Percentiles rank a stretch among this genome's conserved stretches.
Evolutionary conservation across 2,797 vertebrate genomes (phyloP).

Genomic region (Chloroceryle amazona): DNA sequence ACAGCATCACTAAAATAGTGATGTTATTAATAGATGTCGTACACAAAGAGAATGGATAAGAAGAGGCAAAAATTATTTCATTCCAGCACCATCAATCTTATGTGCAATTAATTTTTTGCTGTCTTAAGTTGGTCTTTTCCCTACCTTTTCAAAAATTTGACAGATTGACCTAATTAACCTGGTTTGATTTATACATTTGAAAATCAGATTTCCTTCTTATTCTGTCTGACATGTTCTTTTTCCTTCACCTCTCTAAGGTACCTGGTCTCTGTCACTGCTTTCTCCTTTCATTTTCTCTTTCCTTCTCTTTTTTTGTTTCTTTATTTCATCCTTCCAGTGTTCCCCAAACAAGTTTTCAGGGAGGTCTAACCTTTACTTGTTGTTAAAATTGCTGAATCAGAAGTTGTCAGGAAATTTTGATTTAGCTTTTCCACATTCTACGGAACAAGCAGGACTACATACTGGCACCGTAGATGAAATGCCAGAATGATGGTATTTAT

Average conservation of each 20-base stretch:
- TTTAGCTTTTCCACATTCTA: conserved; percentile 21
- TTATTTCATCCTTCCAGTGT: background rate
- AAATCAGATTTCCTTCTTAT: background rate
- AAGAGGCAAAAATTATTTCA: background rate
- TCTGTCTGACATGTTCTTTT: background rate
- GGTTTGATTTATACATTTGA: background rate
- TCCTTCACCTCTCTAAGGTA: background rate
- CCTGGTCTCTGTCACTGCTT: background rate
- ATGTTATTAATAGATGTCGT: background rate
- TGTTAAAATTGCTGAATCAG: conserved; percentile 28
- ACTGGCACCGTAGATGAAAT: conserved; percentile 22
- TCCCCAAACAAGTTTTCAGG: background rate
- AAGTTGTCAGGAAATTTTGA: conserved; percentile 20
- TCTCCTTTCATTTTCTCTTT: background rate
- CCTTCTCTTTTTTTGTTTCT: background rate
- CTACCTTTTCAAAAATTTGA: background rate
- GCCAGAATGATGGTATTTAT: conserved; percentile 27
- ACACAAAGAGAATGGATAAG: background rate
- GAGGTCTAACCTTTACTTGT: background rate
- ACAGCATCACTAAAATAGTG: background rate
- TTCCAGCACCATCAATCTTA: background rate
- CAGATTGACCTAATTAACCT: background rate
- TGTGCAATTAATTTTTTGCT: background rate
- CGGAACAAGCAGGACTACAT: background rate
- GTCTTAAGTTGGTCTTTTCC: background rate